Base-by-base conservation (phyloP, 23 tunicate species). In the Diplosoma virens region DNA sequence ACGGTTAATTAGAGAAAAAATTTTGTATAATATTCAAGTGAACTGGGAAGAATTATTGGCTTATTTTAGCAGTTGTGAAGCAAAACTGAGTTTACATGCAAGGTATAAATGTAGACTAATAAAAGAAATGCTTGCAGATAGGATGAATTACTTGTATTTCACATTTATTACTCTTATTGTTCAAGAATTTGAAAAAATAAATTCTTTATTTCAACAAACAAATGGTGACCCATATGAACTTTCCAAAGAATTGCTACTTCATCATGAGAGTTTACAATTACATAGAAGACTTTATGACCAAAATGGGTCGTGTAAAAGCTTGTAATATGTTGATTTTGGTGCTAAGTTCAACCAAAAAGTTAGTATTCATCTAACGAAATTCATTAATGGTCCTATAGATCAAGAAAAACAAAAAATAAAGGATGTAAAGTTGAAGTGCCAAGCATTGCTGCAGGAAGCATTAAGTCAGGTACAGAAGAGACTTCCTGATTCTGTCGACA, bases 121-220 rank as follows among this genome's bases (percentile, higher is more conserved):
- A 50, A 73, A 73, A 24, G 79, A 73, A 73, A 73, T 73, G 79
- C 26, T 73, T 23, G 20, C 37, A 73, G 79, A 73, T 50, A 18
- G 17, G 21, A 73, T 14, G 21, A 73, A 73, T 50, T 73, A 73
- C 27, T 30, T 73, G 35, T 73, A 34, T 47, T 73, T 73, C 52
- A 3, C 21, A 4, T 75, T 75, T 75, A 46, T 46, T 0, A 75
- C 80, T 16, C 80, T 66, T 1, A 1, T 32, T 75, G 80, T 75
- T 3, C 66, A 75, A 75, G 68, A 75, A 54, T 75, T 75, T 75
- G 80, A 75, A 33, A 54, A n/a, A 26, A 9, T 75, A 3, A 75
- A 75, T 47, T 18, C 65, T 6, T 24, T 58, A 18, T 58, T 58
- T 24, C 65, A 58, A 21, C 22, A 58, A 58, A 58, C 65, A 14